Evolutionary conservation across 2,888 invertebrate genomes (phyloP).

Genomic region (Leptinotarsa peninsularis): DNA sequence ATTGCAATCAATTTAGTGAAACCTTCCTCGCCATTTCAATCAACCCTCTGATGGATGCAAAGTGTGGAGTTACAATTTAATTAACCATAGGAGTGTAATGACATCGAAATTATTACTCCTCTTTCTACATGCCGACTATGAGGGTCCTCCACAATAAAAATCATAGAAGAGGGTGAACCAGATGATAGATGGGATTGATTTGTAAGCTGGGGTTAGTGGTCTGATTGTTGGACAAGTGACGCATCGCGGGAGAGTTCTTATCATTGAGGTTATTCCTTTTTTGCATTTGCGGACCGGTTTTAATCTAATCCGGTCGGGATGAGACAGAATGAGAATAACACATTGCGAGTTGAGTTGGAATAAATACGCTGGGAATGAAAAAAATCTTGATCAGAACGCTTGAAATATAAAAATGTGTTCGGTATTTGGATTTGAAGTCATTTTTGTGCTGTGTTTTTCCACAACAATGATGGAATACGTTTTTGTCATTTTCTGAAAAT

Average conservation of each 20-base stretch:
- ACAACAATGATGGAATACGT: too few species aligned
- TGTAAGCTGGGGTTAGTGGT: slow-evolving; percentile 32
- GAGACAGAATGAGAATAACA: slow-evolving; percentile 7
- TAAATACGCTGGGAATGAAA: not conserved
- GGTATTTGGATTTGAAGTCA: too few species aligned
- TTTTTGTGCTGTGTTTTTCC: too few species aligned
- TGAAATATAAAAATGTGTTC: not conserved
- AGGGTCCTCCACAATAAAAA: slow-evolving; percentile 39
- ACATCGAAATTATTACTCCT: slow-evolving; percentile 40
- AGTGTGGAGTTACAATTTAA: slow-evolving; percentile 41
- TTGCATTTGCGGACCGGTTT: slow-evolving; percentile 19
- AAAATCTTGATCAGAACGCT: not conserved
- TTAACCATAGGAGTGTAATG: slow-evolving; percentile 41
- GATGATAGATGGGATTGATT: slow-evolving; percentile 41
- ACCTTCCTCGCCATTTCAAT: slow-evolving; percentile 29
- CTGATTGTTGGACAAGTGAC: slow-evolving; percentile 37
- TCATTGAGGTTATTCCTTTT: slow-evolving; percentile 28
- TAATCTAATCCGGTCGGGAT: slow-evolving; percentile 22
- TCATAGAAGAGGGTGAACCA: slow-evolving; percentile 40
- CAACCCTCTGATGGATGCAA: slow-evolving; percentile 35
- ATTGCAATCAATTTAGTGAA: not conserved
- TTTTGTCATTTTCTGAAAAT: too few species aligned
- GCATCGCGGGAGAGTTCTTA: slow-evolving; percentile 29
- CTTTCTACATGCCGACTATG: slow-evolving; percentile 31
- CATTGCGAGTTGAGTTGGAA: slow-evolving; percentile 6